A percentile compares a stretch with the other conserved stretches of the same genome.
Evolutionary conservation across 2,113 vertebrate genomes (phyloP).

Genomic region (Grammomys surdaster): DNA sequence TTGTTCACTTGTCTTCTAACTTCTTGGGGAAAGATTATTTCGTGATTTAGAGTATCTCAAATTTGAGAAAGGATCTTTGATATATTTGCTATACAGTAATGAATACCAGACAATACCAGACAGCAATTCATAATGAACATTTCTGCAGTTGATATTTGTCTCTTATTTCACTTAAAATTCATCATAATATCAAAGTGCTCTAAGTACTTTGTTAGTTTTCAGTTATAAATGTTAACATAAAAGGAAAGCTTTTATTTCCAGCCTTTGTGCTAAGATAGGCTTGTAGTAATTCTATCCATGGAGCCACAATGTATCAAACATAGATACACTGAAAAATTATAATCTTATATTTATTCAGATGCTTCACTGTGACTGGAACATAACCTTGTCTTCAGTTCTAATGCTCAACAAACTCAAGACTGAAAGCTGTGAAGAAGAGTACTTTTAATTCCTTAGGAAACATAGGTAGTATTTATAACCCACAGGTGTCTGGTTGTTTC

Average conservation of each 20-base stretch:
- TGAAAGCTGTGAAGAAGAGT: not conserved
- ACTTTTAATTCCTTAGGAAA: not conserved
- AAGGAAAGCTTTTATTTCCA: not conserved
- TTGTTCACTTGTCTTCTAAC: not conserved
- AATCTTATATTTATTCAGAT: not conserved
- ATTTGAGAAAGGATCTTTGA: not conserved
- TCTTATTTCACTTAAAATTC: not conserved
- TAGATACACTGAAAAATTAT: not conserved
- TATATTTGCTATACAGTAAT: not conserved
- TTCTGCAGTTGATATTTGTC: not conserved
- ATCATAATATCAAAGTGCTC: not conserved
- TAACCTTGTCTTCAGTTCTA: not conserved
- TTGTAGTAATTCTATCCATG: not conserved
- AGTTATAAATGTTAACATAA: not conserved
- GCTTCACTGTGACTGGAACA: constrained; percentile 3
- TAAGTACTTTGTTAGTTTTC: not conserved
- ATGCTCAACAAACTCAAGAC: not conserved
- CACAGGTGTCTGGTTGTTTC: not conserved
- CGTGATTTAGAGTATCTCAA: not conserved
- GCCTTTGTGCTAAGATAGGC: not conserved
- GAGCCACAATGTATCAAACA: not conserved
- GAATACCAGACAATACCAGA: not conserved
- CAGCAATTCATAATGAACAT: not conserved
- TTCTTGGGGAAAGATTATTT: not conserved
- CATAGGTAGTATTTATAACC: not conserved